These are phyloP conservation scores for Cichladusa arquata DNA, from an alignment of 2,113 vertebrate genomes.

Conservation along the genomic window DNA sequence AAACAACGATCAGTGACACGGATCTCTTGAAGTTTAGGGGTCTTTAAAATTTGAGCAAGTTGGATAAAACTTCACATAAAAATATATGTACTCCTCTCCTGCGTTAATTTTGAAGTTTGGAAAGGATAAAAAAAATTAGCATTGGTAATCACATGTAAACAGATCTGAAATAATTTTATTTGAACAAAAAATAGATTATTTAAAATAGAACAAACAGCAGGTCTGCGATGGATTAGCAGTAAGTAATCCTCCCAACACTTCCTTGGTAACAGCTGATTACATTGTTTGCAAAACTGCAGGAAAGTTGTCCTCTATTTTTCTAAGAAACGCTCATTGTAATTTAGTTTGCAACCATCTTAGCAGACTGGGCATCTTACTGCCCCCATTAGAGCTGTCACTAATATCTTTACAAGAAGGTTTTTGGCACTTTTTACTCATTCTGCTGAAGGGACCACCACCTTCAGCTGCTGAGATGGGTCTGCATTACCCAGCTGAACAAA, in stretches of 20 bases:
- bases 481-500: neutral
- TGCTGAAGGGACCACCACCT: neutral
- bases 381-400: neutral
- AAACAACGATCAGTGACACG: neutral
- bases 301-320: slow-evolving; percentile 37
- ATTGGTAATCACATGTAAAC: slow-evolving; percentile 57
- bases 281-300: slow-evolving; percentile 5
- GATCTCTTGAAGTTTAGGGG: neutral
- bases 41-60: neutral
- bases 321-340: neutral
- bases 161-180: slow-evolving; percentile 65
- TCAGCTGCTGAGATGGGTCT: neutral
- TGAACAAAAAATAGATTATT: slow-evolving; percentile 53
- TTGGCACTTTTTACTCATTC: neutral
- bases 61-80: neutral
- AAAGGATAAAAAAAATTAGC: slow-evolving; percentile 63
- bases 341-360: neutral
- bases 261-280: neutral
- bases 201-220: slow-evolving; percentile 57
- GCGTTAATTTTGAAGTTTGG: neutral
- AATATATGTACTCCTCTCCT: neutral
- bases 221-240: slow-evolving; percentile 30
- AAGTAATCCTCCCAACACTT: slow-evolving; percentile 30
- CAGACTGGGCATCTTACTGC: neutral
- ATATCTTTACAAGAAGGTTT: neutral